A percentile compares a stretch with the other conserved stretches of the same genome.
These are phyloP conservation scores for Melanostigma gelatinosum DNA, from an alignment of 2,113 vertebrate genomes.

Conservation along the genomic window DNA sequence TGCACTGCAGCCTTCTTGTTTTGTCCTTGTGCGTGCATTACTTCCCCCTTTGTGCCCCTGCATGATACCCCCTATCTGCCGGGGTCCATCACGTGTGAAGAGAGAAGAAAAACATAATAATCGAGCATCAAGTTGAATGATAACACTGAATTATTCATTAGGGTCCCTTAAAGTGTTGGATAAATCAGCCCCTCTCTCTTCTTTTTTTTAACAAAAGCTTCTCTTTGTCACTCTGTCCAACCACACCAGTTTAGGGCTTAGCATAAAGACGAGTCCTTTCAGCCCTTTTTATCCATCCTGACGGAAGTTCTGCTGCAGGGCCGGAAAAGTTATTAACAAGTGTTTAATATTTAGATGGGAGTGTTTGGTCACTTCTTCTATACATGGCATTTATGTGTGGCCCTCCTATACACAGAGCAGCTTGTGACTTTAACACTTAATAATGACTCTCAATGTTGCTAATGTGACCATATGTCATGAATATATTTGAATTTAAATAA, in stretches of 20 bases:
- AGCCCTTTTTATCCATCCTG: slow-evolving; percentile 75
- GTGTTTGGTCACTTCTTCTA: slow-evolving; percentile 75
- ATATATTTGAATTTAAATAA: slow-evolving; percentile 60
- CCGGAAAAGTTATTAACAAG: slow-evolving; percentile 87
- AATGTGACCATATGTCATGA: slow-evolving; percentile 60
- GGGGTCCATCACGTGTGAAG: slow-evolving; percentile 86
- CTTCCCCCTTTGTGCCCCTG: slow-evolving; percentile 86
- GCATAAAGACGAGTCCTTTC: slow-evolving; percentile 80
- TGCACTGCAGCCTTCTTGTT: slow-evolving; percentile 85
- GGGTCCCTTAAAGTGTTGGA: slow-evolving; percentile 84
- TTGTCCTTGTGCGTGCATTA: slow-evolving; percentile 85
- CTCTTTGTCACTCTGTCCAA: slow-evolving; percentile 80
- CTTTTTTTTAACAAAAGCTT: slow-evolving; percentile 79
- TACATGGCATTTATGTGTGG: slow-evolving; percentile 38
- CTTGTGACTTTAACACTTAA: slow-evolving; percentile 43
- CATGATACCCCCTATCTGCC: slow-evolving; percentile 78
- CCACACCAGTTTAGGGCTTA: slow-evolving; percentile 79
- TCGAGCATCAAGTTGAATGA: slow-evolving; percentile 85
- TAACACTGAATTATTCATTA: slow-evolving; percentile 97
- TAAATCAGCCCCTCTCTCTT: slow-evolving; percentile 81
- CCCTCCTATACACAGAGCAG: slow-evolving; percentile 39
- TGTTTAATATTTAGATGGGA: slow-evolving; percentile 88
- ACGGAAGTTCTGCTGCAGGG: slow-evolving; percentile 80
- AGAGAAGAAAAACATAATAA: slow-evolving; percentile 87
- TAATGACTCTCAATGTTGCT: slow-evolving; percentile 60